A percentile compares a stretch with the other conserved stretches of the same genome.
phyloP scores from a whole-genome alignment of 2,797 vertebrate species.

The Lophotriccus pileatus region DNA sequence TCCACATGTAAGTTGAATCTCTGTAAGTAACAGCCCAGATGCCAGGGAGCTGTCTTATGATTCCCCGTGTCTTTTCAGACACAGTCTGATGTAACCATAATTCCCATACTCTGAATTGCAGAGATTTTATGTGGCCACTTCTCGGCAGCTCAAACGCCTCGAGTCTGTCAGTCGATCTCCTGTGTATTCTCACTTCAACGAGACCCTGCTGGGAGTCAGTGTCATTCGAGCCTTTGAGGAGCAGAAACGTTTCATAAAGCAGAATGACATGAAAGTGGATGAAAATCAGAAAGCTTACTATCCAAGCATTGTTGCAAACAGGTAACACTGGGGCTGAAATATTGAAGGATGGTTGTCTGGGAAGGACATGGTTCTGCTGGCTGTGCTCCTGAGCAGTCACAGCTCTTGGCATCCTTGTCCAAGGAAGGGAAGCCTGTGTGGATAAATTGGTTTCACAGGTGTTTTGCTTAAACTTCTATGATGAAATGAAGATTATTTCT shows the following conservation, averaged over 20 bases:
- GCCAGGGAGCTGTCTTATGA: background rate
- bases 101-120: slow-evolving; percentile 25
- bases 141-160: slow-evolving; percentile 91
- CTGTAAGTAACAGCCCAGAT: background rate
- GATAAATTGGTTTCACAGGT: background rate
- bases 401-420: background rate
- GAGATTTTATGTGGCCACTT: slow-evolving; percentile 95
- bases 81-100: background rate
- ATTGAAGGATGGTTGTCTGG: background rate
- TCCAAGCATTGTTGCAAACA: slow-evolving; percentile 93
- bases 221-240: slow-evolving; percentile 92
- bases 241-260: slow-evolving; percentile 86
- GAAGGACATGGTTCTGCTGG: background rate
- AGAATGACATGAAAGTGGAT: slow-evolving; percentile 89
- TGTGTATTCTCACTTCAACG: slow-evolving; percentile 93
- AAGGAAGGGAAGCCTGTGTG: background rate
- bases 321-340: slow-evolving; percentile 67
- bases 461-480: background rate
- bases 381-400: background rate
- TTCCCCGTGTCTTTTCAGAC: background rate
- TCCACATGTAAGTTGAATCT: background rate
- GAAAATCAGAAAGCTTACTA: slow-evolving; percentile 95
- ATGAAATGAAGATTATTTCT: background rate
- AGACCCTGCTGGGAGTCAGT: slow-evolving; percentile 90
- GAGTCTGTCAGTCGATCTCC: slow-evolving; percentile 95